Conservation (phyloP, 1,140 invertebrate species). For the Ostrea denselamellosa region DNA sequence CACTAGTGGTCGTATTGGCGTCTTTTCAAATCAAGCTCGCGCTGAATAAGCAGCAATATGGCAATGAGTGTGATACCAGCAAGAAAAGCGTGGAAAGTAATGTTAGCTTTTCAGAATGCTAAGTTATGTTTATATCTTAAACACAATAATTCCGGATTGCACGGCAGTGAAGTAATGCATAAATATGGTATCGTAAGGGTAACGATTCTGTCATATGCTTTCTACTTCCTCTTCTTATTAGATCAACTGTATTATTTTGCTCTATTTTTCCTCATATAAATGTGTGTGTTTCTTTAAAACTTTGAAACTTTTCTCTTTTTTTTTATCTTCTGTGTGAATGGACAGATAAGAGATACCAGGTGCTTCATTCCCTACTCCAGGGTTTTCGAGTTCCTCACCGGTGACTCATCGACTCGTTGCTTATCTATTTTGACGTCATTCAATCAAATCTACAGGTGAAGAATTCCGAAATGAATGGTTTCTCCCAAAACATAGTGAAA, state of each 20-base stretch:
- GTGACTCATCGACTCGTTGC: conserved; percentile 9
- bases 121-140: background rate
- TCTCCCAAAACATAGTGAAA: background rate
- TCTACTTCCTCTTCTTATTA: background rate
- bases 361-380: background rate
- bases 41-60: conserved; percentile 18
- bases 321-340: background rate
- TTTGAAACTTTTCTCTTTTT: background rate
- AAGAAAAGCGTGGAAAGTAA: background rate
- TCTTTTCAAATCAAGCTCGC: conserved; percentile 10
- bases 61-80: background rate
- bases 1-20: background rate
- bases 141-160: too few relatives aligned
- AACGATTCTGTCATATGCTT: too few relatives aligned
- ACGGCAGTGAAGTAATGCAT: too few relatives aligned
- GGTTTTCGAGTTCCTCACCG: background rate
- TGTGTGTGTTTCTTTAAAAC: background rate
- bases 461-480: background rate
- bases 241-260: background rate
- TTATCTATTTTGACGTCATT: conserved; percentile 31
- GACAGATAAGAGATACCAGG: conserved; percentile 15
- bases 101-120: background rate
- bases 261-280: background rate
- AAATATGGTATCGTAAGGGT: too few relatives aligned
- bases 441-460: background rate